Conservation (phyloP, 2,888 invertebrate genomes). For the Magallana nippona region DNA sequence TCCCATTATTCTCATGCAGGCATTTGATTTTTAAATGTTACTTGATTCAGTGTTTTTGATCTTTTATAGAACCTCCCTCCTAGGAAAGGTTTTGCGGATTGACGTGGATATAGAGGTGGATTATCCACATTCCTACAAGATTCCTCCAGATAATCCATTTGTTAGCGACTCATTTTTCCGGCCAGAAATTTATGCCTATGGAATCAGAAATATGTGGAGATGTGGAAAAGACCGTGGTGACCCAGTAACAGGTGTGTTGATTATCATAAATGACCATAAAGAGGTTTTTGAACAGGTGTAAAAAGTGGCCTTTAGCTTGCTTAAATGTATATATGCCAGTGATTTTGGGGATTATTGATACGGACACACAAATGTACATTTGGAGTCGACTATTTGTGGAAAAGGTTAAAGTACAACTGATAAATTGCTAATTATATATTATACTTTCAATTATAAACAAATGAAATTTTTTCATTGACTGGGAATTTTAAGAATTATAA, state of each 20-base stretch:
- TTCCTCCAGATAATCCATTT: constrained; percentile 77
- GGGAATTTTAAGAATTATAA: too few species aligned
- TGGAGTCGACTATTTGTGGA: too few species aligned
- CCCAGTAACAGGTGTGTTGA: constrained; percentile 58
- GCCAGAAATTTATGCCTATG: constrained; percentile 77
- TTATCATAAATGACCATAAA: too few species aligned
- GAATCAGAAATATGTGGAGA: constrained; percentile 77
- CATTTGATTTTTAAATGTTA: background rate
- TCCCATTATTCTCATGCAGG: too few species aligned
- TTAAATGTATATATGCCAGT: too few species aligned
- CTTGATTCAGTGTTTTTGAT: background rate
- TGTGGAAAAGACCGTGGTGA: constrained; percentile 77
- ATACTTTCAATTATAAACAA: background rate
- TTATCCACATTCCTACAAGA: constrained; percentile 64
- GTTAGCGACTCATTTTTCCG: constrained; percentile 54
- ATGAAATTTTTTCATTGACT: too few species aligned
- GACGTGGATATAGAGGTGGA: constrained; percentile 63
- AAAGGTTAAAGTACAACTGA: background rate
- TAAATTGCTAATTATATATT: background rate
- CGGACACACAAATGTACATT: too few species aligned
- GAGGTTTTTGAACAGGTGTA: too few species aligned
- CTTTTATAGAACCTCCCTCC: constrained; percentile 62
- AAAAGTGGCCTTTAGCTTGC: too few species aligned
- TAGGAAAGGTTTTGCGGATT: constrained; percentile 76
- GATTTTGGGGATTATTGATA: too few species aligned